These are phyloP conservation scores for Charina bottae DNA, from an alignment of 2,113 vertebrate genomes.

Conservation along the genomic window DNA sequence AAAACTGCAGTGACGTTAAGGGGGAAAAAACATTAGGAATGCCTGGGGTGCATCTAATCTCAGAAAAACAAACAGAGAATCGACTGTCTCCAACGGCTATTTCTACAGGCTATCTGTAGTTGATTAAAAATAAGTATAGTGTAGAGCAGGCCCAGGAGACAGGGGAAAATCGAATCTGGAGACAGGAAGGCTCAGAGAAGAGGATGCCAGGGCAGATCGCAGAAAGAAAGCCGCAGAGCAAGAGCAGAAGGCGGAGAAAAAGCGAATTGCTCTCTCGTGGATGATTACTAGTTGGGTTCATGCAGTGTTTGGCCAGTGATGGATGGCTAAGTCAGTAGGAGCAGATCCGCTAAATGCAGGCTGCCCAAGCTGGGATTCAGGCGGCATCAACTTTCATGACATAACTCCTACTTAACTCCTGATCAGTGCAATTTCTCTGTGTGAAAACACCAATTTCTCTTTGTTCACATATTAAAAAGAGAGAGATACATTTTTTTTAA, in stretches of 20 bases:
- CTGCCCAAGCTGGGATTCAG: neutral
- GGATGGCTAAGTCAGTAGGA: neutral
- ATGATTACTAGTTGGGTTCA: neutral
- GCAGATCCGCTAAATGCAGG: neutral
- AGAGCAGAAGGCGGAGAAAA: neutral
- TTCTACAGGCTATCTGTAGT: neutral
- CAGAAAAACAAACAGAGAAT: neutral
- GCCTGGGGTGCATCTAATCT: neutral
- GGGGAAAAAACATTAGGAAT: neutral
- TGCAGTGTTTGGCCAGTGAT: neutral
- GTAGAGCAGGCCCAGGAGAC: neutral
- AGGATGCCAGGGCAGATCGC: neutral
- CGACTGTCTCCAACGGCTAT: neutral
- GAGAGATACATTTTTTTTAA: neutral
- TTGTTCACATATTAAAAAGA: neutral
- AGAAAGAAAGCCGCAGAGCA: neutral
- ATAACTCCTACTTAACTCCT: neutral
- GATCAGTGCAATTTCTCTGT: neutral
- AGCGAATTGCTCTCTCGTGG: rapidly evolving
- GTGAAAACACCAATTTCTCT: neutral
- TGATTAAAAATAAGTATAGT: neutral
- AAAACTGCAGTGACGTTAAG: neutral
- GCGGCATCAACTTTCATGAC: neutral
- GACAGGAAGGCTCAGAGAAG: neutral
- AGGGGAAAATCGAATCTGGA: neutral